phyloP scores from a whole-genome alignment of 1,140 invertebrate genomes.

The Lordiphosa stackelbergi region DNA sequence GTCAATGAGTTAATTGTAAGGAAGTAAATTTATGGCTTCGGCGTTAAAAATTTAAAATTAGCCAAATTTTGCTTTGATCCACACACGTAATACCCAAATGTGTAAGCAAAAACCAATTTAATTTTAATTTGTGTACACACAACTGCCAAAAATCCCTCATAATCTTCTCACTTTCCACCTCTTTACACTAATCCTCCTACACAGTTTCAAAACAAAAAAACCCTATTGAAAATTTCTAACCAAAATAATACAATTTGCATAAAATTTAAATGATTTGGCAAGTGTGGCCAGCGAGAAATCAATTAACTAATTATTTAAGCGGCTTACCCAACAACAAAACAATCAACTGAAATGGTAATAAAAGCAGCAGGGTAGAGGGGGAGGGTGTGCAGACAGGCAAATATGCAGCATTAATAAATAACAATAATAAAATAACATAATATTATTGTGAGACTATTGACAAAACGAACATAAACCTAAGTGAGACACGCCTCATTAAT shows the following conservation, averaged over 20 bases:
- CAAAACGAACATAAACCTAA: conserved; percentile 47
- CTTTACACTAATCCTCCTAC: not conserved
- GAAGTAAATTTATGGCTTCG: not conserved
- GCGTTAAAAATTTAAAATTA: too few species aligned
- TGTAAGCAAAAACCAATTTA: too few species aligned
- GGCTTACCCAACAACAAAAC: conserved; percentile 31
- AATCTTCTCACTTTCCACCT: conserved; percentile 7
- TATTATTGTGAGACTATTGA: conserved; percentile 34
- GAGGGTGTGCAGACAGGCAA: conserved; percentile 14
- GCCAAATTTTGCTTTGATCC: not conserved
- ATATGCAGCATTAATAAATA: conserved; percentile 32
- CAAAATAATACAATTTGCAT: conserved; percentile 11
- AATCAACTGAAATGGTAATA: conserved; percentile 20
- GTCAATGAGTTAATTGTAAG: conserved; percentile 17
- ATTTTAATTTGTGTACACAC: too few species aligned
- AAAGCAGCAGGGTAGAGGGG: too few species aligned
- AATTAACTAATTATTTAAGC: conserved; percentile 70
- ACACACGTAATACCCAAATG: too few species aligned
- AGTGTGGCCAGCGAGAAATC: conserved; percentile 30
- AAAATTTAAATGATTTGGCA: conserved; percentile 7
- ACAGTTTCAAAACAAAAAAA: not conserved
- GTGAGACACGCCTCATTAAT: conserved; percentile 66
- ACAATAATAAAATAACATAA: conserved; percentile 33
- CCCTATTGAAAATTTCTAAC: too few species aligned
- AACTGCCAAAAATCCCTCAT: not conserved